These are phyloP conservation scores for Ellobius talpinus DNA, from an alignment of 2,113 vertebrate species.

Conservation along the genomic window DNA sequence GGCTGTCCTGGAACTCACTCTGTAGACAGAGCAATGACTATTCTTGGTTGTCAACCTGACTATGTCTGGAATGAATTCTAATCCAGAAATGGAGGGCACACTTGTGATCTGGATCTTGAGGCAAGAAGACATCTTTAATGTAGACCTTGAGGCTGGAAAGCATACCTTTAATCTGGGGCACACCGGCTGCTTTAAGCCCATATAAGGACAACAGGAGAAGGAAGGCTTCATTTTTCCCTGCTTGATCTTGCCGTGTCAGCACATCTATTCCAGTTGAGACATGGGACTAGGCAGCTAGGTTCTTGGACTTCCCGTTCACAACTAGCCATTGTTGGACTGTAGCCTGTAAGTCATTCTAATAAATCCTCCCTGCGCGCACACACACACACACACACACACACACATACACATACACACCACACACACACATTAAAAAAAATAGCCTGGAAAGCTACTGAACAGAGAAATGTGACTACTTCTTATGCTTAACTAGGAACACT, in stretches of 20 bases:
- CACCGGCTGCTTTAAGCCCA: background rate
- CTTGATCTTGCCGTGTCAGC: background rate
- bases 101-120: background rate
- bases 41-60: background rate
- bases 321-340: background rate
- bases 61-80: background rate
- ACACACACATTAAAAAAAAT: background rate
- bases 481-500: background rate
- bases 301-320: background rate
- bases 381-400: background rate
- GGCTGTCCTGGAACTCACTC: background rate
- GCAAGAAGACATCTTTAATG: background rate
- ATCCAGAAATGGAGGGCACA: background rate
- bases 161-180: background rate
- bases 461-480: background rate
- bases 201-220: background rate
- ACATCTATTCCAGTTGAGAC: background rate
- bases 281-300: background rate
- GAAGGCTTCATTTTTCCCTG: background rate
- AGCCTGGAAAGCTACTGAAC: background rate
- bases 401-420: no score
- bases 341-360: background rate
- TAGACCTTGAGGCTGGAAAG: no score
- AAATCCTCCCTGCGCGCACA: background rate
- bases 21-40: background rate